Conservation (phyloP, 37 sponge, comb jelly and placozoan genomes). For the Lycopodina hypogea region DNA sequence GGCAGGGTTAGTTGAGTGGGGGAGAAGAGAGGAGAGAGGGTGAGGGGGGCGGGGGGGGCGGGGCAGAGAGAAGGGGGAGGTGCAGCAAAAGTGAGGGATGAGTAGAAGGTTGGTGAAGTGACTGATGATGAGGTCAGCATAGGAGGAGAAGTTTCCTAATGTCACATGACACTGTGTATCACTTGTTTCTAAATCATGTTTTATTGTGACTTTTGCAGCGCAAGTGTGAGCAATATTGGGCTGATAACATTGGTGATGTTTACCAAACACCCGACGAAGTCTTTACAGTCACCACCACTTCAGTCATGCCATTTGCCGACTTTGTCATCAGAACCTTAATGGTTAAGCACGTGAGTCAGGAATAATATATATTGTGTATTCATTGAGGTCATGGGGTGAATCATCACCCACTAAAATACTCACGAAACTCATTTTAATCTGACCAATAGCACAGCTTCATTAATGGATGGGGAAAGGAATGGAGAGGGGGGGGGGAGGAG, state of each 20-base stretch:
- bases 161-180: no score
- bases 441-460: not conserved
- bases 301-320: constrained; percentile 63
- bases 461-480: no score
- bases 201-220: constrained; percentile 24
- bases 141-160: no score
- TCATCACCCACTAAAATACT: not conserved
- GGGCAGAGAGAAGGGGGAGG: not conserved
- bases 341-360: constrained; percentile 50
- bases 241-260: constrained; percentile 63
- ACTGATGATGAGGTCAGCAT: not conserved
- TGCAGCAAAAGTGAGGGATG: not conserved
- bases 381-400: not conserved
- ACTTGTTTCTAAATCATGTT: no score
- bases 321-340: constrained; percentile 58
- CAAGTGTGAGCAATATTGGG: constrained; percentile 95
- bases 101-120: not conserved
- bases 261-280: constrained; percentile 24
- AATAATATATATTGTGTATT: not conserved
- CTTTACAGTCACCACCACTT: constrained; percentile 51
- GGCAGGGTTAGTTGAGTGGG: constrained; percentile 36
- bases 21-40: not conserved
- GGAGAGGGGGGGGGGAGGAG: no score
- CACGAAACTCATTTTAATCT: not conserved
- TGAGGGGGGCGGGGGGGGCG: not conserved